Base-by-base conservation (phyloP, 2,888 invertebrate species). In the Norana najaformis region DNA sequence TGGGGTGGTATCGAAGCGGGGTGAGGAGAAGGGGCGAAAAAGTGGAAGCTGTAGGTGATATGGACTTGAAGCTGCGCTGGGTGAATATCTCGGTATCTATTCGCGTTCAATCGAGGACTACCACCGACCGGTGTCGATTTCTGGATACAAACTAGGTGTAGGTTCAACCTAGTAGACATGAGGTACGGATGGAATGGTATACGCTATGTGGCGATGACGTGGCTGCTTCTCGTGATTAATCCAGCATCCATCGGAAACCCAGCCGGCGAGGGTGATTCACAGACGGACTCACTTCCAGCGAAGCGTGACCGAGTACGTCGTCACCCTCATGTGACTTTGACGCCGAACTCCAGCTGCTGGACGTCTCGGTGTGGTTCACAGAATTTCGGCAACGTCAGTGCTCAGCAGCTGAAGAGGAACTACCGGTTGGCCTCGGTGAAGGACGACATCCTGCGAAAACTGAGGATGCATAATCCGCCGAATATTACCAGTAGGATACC, bases 381-480 rank as follows among this genome's bases (percentile, higher is more conserved):
- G n/a, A n/a, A n/a, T 16, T 69, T 69, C n/a, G 69, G 69, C n/a
- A 69, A 69, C 69, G 37, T 16, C 85, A 85, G 85, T 23, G 85
- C 85, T 6, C 36, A 14, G 85, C 39, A 89, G 18, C 38, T 85
- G 39, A 37, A 53, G 37, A 89, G 85, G 85, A 83, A 37, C 38
- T 69, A 53, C 35, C 47, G 89, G 30, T n/a, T 89, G 53, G 89
- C 69, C 30, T 37, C 47, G 13, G 69, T 89, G 34, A 89, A 89
- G 89, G 89, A 41, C 41, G 89, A 89, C 36, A 89, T 89, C 47
- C 69, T 89, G 23, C 47, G 89, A 34, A 89, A 89, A 30, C 36
- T 89, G 89, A 47, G 69, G 35, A 37, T 89, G 89, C 34, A 89
- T 30, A 13, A n/a, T 20, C 69, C 89, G 23, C 47, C 69, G 13